Evolutionary conservation across 2,113 vertebrate species (phyloP).

Genomic region (Nestor notabilis): DNA sequence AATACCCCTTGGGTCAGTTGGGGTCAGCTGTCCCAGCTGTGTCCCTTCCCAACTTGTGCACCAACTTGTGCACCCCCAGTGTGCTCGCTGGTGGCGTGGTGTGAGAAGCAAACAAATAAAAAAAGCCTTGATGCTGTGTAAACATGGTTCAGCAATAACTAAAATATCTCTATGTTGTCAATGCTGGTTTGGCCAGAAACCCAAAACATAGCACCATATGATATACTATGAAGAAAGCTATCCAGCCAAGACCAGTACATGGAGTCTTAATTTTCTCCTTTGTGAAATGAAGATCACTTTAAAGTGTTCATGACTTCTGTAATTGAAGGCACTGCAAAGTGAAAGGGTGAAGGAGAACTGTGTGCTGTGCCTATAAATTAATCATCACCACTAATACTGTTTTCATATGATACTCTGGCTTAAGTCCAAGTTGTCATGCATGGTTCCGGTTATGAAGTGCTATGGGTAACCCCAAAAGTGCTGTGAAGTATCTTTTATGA

Average conservation of each 20-base stretch:
- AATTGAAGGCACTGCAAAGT: not conserved
- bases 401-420: not conserved
- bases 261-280: not conserved
- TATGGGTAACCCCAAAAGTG: not conserved
- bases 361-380: not conserved
- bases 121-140: not conserved
- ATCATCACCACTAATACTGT: not conserved
- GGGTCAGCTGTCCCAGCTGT: not conserved
- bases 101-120: not conserved
- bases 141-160: not conserved
- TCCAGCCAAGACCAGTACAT: not conserved
- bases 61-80: not conserved
- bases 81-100: not conserved
- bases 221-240: not conserved
- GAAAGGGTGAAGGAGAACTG: not conserved
- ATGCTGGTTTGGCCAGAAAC: not conserved
- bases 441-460: not conserved
- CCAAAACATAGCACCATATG: not conserved
- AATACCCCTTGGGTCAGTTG: not conserved
- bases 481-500: not conserved
- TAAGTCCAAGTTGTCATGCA: not conserved
- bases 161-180: not conserved
- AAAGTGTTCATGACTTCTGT: not conserved
- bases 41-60: not conserved
- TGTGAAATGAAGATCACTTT: not conserved